Evolutionary conservation across 2,113 vertebrate genomes (phyloP).

Genomic region (Narcine bancroftii): DNA sequence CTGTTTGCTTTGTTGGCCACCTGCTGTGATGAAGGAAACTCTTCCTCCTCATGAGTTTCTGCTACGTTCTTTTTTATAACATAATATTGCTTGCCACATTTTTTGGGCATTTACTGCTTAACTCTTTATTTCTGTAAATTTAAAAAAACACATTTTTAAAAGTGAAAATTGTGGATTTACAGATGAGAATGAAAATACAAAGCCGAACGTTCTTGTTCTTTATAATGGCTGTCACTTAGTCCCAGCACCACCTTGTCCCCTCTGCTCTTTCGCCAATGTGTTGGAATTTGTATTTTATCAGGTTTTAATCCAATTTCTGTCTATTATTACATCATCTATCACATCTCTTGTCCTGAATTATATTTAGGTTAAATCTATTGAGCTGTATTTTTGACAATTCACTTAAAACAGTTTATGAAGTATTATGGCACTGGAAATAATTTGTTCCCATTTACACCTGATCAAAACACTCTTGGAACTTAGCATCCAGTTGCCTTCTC

Average conservation of each 20-base stretch:
- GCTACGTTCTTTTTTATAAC: neutral
- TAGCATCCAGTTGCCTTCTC: too few relatives aligned
- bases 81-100: neutral
- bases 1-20: neutral
- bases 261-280: neutral
- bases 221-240: neutral
- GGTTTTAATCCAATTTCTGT: neutral
- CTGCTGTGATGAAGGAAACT: neutral
- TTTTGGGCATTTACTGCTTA: neutral
- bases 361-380: too few relatives aligned
- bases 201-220: neutral
- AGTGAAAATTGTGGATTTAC: neutral
- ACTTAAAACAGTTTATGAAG: neutral
- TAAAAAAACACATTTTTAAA: too few relatives aligned
- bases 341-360: neutral
- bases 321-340: neutral
- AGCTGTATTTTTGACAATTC: too few relatives aligned
- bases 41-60: neutral
- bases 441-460: neutral
- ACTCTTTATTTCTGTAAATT: neutral
- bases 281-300: neutral
- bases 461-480: neutral
- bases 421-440: neutral
- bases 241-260: neutral
- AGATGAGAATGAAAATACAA: neutral